A percentile compares a stretch with the other conserved stretches of the same genome.
phyloP scores from a whole-genome alignment of 2,113 vertebrate genomes.

The Proteles cristata region DNA sequence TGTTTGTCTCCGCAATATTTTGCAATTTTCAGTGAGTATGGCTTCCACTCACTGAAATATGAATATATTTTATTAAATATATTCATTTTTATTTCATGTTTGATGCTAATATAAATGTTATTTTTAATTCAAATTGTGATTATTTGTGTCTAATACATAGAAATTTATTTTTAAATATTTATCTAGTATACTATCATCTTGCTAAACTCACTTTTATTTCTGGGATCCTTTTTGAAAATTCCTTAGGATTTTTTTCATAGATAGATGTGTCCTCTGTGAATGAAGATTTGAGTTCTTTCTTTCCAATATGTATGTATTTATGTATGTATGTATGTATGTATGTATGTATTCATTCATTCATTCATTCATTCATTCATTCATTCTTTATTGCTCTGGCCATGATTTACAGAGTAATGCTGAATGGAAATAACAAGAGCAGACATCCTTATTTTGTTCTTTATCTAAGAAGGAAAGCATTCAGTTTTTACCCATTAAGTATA shows the following conservation, averaged over 20 bases:
- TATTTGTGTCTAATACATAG: background rate
- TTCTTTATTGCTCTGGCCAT: background rate
- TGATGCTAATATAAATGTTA: background rate
- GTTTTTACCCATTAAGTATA: background rate
- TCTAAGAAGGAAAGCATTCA: background rate
- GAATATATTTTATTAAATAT: background rate
- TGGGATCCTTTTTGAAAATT: background rate
- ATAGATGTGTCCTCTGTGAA: background rate
- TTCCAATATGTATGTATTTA: background rate
- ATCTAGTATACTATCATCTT: background rate
- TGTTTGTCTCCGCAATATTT: background rate
- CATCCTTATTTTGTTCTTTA: background rate
- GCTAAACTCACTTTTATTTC: background rate
- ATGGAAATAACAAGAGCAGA: background rate
- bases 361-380: background rate
- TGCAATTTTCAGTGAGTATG: background rate
- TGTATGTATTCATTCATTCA: background rate
- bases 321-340: background rate
- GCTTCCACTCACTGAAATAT: background rate
- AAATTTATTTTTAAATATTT: background rate
- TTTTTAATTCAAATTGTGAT: background rate
- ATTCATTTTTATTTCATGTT: background rate
- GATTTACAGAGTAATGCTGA: background rate
- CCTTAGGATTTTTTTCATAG: background rate
- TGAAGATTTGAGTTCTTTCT: background rate